A percentile compares a stretch with the other conserved stretches of the same genome.
These are phyloP conservation scores for Zele albiditarsus DNA, from an alignment of 2,888 invertebrate species.

Conservation along the genomic window DNA sequence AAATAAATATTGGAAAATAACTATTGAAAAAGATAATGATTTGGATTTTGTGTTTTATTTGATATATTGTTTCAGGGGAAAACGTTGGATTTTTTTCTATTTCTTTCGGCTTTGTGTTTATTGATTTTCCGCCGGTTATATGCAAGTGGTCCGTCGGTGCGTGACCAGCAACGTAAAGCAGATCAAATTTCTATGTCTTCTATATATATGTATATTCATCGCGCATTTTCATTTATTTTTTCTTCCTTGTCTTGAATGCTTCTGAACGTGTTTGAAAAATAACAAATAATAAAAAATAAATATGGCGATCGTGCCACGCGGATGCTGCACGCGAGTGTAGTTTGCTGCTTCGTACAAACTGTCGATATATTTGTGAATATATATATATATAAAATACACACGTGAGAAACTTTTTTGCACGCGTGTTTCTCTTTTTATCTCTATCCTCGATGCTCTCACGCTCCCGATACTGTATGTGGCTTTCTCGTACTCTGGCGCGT, in stretches of 20 bases:
- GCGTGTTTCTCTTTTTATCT: slow-evolving; percentile 21
- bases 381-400: not conserved
- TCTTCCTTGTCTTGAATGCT: not conserved
- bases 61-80: not conserved
- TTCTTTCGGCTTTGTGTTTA: slow-evolving; percentile 6
- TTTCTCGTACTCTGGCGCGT: slow-evolving; percentile 52
- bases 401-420: slow-evolving; percentile 18
- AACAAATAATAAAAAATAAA: not conserved
- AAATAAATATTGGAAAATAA: not conserved
- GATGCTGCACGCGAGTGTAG: slow-evolving; percentile 16
- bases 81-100: not conserved
- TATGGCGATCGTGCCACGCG: not conserved
- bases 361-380: slow-evolving; percentile 5
- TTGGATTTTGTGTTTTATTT: not conserved
- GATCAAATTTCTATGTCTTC: slow-evolving; percentile 14
- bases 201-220: not conserved
- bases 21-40: not conserved
- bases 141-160: slow-evolving; percentile 5
- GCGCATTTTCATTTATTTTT: not conserved
- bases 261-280: not conserved
- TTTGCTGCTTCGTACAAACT: slow-evolving; percentile 9
- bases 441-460: slow-evolving; percentile 42
- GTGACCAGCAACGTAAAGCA: slow-evolving; percentile 14
- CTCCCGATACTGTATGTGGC: slow-evolving; percentile 41
- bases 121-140: slow-evolving; percentile 13